Base-by-base conservation (phyloP, 1,140 invertebrate species). In the Heliothis subflexa region DNA sequence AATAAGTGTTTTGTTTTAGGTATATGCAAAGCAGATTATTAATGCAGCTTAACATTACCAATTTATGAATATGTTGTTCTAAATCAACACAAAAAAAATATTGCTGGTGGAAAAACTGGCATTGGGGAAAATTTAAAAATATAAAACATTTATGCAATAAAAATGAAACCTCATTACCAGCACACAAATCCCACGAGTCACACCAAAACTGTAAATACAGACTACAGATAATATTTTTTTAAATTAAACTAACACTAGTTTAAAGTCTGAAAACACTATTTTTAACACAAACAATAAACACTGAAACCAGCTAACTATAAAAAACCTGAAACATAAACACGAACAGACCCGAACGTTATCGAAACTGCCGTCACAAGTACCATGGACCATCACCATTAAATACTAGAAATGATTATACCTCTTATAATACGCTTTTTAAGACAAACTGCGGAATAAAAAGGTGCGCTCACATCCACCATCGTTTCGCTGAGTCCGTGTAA, bases 381-480 rank as follows among this genome's bases (percentile, higher is more conserved):
- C 33, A 59, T 54, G 13, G 21, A 62, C 71, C 72, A 75, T 75
- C 72, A 75, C 72, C 72, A 75, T 75, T 64, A 75, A 75, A 61
- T 49, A 50, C 57, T 16, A 75, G 57, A 75, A 50, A 75, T 50
- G 72, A 82, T 84, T 80, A 82, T 71, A 66, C 73, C 82, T 78
- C 80, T 81, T 72, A 82, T 68, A 78, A 55, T 75, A 75, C 57
- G 66, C 33, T 75, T 74, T 68, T 84, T 74, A 86, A 86, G 79
- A 84, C 66, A 78, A 84, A 84, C 81, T 78, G 82, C 61, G 79
- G 78, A 79, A 82, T 85, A 84, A 84, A 85, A 80, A 76, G 57
- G 66, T 54, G 25, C 64, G 75, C 83, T 62, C 72, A 74, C 75
- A 61, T 40, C 50, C 25, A 47, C 52, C 64, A 45, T 64, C 72